Conservation (phyloP, 2,888 invertebrate species). For the Dromius quadrimaculatus region DNA sequence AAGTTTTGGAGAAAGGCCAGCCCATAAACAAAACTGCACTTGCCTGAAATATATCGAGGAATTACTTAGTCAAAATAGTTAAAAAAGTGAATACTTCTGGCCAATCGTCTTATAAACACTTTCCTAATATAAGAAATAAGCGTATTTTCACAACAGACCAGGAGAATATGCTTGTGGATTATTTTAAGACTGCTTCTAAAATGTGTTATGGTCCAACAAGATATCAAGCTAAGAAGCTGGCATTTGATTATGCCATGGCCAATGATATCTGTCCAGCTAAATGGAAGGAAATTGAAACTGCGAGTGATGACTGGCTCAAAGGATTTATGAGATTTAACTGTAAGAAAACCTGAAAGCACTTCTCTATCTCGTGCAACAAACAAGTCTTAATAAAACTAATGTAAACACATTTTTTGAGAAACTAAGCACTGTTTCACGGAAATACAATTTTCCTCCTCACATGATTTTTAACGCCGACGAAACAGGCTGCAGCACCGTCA, state of each 20-base stretch:
- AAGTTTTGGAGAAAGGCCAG: slow-evolving; percentile 44
- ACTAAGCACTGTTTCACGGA: slow-evolving; percentile 4
- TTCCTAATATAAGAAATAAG: slow-evolving; percentile 54
- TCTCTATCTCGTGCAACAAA: slow-evolving; percentile 25
- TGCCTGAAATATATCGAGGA: slow-evolving; percentile 53
- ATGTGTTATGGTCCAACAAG: slow-evolving; percentile 55
- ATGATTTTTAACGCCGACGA: slow-evolving; percentile 43
- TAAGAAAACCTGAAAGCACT: slow-evolving; percentile 42
- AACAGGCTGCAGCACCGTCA: slow-evolving; percentile 53
- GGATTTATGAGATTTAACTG: slow-evolving; percentile 33
- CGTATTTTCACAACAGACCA: slow-evolving; percentile 55
- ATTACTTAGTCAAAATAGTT: slow-evolving; percentile 53
- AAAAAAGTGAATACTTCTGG: slow-evolving; percentile 52
- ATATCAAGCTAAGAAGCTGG: slow-evolving; percentile 53
- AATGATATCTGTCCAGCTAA: slow-evolving; percentile 52
- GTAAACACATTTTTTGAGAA: slow-evolving; percentile 45
- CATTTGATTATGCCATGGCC: slow-evolving; percentile 54
- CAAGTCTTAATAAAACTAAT: slow-evolving; percentile 40
- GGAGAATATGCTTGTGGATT: slow-evolving; percentile 53
- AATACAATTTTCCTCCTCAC: slow-evolving; percentile 25
- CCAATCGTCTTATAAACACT: slow-evolving; percentile 44
- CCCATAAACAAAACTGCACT: slow-evolving; percentile 49
- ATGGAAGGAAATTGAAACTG: slow-evolving; percentile 52
- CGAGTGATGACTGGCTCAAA: slow-evolving; percentile 54
- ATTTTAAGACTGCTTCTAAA: slow-evolving; percentile 55